Evolutionary conservation across 2,113 vertebrate species (phyloP).

Genomic region (Xiphophorus couchianus): DNA sequence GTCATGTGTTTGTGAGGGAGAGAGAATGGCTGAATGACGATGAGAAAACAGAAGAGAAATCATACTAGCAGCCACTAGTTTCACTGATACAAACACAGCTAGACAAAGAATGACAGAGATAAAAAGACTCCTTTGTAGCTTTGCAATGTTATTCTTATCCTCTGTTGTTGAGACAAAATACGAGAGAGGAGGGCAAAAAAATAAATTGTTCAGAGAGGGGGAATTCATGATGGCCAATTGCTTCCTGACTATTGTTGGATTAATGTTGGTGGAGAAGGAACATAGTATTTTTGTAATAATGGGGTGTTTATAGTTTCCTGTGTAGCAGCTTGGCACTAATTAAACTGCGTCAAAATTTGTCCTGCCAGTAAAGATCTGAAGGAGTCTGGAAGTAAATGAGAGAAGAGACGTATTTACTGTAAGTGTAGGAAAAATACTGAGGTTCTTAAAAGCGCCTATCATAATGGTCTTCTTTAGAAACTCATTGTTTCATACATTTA

Average conservation of each 20-base stretch:
- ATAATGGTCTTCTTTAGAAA: too few species aligned
- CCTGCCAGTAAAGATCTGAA: too few species aligned
- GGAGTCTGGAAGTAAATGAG: too few species aligned
- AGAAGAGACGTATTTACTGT: slow-evolving; percentile 7
- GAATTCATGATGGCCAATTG: slow-evolving; percentile 50
- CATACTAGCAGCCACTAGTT: slow-evolving; percentile 11
- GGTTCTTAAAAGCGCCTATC: too few species aligned
- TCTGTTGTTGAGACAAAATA: slow-evolving; percentile 34
- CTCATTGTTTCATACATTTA: background rate
- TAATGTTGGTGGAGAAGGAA: slow-evolving; percentile 36
- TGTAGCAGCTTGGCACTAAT: too few species aligned
- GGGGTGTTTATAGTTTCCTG: too few species aligned
- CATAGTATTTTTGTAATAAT: background rate
- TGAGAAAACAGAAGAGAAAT: slow-evolving; percentile 28
- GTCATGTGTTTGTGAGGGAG: slow-evolving; percentile 4
- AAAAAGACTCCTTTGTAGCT: slow-evolving; percentile 23
- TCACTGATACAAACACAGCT: slow-evolving; percentile 15
- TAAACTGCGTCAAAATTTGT: too few species aligned
- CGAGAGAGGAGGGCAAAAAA: slow-evolving; percentile 5
- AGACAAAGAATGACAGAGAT: slow-evolving; percentile 43
- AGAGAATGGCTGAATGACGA: slow-evolving; percentile 5
- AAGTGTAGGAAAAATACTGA: background rate
- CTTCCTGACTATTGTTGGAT: slow-evolving; percentile 52
- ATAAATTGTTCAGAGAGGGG: slow-evolving; percentile 28
- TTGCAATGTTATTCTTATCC: slow-evolving; percentile 36